Percentiles rank a stretch among this genome's conserved stretches.
Evolutionary conservation across 2,797 vertebrate species (phyloP).

Genomic region (Hippopotamyrus pictus): DNA sequence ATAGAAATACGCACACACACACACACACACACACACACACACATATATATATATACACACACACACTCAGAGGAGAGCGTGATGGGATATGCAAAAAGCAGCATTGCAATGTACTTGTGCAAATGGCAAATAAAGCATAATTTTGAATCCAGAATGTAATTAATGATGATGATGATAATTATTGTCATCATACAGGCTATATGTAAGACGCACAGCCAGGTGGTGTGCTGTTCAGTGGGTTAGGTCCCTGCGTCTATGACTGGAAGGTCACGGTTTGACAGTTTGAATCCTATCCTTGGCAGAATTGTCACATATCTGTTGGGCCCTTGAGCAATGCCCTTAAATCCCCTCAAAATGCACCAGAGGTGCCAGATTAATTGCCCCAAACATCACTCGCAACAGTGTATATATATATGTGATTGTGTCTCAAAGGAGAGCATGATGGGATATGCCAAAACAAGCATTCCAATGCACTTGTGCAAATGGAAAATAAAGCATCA

Average conservation of each 20-base stretch:
- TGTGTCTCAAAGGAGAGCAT: neutral
- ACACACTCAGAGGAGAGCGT: neutral
- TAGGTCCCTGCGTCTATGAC: neutral
- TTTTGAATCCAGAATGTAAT: neutral
- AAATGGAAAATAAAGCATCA: neutral
- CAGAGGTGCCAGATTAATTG: neutral
- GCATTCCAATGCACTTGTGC: neutral
- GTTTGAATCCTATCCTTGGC: neutral
- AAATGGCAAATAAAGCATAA: neutral
- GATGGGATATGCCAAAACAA: neutral
- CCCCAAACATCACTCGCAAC: neutral
- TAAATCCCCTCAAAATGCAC: neutral
- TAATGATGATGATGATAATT: neutral
- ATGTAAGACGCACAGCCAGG: neutral
- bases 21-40: neutral
- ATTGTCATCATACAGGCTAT: neutral
- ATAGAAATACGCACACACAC: neutral
- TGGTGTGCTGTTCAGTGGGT: neutral
- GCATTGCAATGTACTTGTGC: neutral
- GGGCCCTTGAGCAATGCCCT: neutral
- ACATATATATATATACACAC: neutral
- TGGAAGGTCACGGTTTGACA: neutral
- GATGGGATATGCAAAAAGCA: neutral
- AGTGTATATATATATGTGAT: neutral
- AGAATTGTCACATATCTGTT: neutral